phyloP scores from a whole-genome alignment of 2,797 vertebrate genomes.

The Clarias fuscus region DNA sequence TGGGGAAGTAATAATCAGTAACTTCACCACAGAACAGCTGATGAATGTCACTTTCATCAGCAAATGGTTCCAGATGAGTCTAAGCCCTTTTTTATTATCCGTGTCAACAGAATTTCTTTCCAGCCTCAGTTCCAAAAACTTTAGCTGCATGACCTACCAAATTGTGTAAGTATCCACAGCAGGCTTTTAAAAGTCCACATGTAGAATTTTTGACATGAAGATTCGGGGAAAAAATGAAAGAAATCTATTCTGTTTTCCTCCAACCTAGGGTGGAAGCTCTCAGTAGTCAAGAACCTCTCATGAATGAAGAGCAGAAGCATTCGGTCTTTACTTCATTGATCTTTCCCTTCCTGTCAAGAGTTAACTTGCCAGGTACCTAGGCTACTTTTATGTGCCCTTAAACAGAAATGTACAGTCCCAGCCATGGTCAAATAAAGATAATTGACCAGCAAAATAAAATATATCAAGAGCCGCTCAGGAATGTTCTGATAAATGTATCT shows the following conservation, averaged over 20 bases:
- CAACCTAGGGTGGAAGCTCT: conserved; percentile 18
- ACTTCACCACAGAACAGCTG: conserved; percentile 53
- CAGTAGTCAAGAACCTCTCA: conserved; percentile 21
- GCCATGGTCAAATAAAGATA: not conserved
- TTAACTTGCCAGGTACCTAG: conserved; percentile 57
- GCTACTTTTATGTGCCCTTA: not conserved
- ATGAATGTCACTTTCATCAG: conserved; percentile 39
- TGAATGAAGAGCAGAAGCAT: conserved; percentile 39
- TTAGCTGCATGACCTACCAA: conserved; percentile 61
- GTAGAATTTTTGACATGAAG: not conserved
- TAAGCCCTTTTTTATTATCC: conserved; percentile 56
- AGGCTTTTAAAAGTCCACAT: not conserved
- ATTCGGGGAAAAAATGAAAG: not conserved
- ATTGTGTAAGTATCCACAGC: conserved; percentile 55
- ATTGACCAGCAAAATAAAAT: not conserved
- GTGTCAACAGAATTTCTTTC: conserved; percentile 57
- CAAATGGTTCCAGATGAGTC: conserved; percentile 50
- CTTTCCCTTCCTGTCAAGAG: conserved; percentile 49
- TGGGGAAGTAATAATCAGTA: conserved; percentile 53
- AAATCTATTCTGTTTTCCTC: not conserved
- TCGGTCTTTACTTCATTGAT: conserved; percentile 55
- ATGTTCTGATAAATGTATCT: not conserved
- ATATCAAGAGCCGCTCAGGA: not conserved
- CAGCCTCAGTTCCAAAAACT: conserved; percentile 57
- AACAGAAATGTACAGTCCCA: not conserved